Conservation (phyloP, 2,113 vertebrate genomes). For the Ranitomeya variabilis region DNA sequence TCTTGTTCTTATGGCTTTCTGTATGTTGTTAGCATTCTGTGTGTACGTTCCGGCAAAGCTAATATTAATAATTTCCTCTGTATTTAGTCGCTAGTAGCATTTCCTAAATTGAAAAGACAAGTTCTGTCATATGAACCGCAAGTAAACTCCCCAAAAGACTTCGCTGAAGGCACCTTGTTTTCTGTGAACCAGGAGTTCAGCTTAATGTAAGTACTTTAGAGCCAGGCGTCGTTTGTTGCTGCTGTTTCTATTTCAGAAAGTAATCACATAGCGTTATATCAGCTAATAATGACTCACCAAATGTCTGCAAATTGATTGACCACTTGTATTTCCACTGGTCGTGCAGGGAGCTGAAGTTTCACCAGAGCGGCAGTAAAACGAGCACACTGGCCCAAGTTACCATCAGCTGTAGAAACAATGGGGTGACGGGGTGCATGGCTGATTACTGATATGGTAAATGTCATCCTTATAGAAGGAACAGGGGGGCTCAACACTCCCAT, state of each 20-base stretch:
- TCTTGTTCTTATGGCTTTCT: not conserved
- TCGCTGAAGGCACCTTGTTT: conserved; percentile 96
- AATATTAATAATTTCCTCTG: conserved; percentile 56
- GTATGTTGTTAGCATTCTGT: not conserved
- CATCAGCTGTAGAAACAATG: too few relatives aligned
- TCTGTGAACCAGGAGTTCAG: conserved; percentile 99
- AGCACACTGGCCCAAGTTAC: too few relatives aligned
- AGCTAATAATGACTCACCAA: not conserved
- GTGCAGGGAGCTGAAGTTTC: too few relatives aligned
- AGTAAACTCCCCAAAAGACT: conserved; percentile 98
- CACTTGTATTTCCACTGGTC: too few relatives aligned
- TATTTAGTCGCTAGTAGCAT: conserved; percentile 94
- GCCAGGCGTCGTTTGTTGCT: not conserved
- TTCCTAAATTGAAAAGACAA: conserved; percentile 98
- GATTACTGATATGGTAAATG: too few relatives aligned
- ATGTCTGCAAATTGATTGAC: too few relatives aligned
- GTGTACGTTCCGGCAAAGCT: not conserved
- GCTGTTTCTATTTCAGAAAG: not conserved
- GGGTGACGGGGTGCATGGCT: too few relatives aligned
- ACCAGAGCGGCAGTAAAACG: too few relatives aligned
- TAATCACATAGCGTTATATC: not conserved
- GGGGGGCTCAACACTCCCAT: too few relatives aligned
- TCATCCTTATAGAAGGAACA: too few relatives aligned
- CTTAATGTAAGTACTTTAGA: conserved; percentile 85
- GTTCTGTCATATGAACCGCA: conserved; percentile 94